A percentile compares a stretch with the other conserved stretches of the same genome.
These are phyloP conservation scores for Tor tambroides DNA, from an alignment of 2,113 vertebrate genomes.

Conservation along the genomic window DNA sequence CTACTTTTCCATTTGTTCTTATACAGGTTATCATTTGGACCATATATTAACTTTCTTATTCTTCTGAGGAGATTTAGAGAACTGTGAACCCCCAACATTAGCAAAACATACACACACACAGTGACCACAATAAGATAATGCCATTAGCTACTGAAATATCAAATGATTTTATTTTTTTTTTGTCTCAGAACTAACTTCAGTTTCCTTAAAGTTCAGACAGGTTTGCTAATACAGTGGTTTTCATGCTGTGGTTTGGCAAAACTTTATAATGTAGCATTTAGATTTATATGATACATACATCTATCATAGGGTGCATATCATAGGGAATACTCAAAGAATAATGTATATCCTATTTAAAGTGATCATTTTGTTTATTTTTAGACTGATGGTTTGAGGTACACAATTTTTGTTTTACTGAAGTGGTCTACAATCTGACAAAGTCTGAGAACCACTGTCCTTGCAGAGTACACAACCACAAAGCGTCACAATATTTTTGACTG, in stretches of 20 bases:
- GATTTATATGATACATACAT: neutral
- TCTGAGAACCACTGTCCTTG: neutral
- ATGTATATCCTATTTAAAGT: neutral
- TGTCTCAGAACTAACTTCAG: neutral
- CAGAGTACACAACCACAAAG: neutral
- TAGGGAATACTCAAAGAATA: neutral
- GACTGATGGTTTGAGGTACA: neutral
- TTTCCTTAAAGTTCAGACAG: neutral
- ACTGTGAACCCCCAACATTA: neutral
- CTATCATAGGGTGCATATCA: neutral
- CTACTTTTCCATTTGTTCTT: neutral
- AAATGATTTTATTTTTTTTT: neutral
- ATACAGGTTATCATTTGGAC: neutral
- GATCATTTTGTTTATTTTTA: neutral
- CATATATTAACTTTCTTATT: neutral
- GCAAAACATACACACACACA: neutral
- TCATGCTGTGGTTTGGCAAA: neutral
- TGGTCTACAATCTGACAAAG: neutral
- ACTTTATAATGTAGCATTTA: neutral
- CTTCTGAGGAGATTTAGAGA: neutral
- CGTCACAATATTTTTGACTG: neutral
- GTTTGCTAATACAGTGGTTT: neutral
- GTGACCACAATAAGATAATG: neutral
- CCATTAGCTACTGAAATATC: neutral
- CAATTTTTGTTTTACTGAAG: neutral